phyloP scores from a whole-genome alignment of 2,888 invertebrate species.

The Polyploca ridens region DNA sequence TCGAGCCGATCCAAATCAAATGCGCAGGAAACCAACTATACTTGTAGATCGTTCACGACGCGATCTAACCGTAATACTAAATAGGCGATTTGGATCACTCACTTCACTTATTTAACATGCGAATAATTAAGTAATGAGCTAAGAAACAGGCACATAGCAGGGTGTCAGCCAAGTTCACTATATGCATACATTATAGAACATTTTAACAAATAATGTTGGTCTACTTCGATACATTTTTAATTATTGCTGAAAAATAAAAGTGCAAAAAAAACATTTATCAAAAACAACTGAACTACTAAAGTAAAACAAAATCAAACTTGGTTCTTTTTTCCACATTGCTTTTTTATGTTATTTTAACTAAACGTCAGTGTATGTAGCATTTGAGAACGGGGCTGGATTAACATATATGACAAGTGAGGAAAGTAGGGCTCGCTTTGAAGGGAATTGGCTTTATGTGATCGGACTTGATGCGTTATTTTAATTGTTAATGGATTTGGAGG shows the following conservation, averaged over 20 bases:
- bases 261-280: too few species aligned
- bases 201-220: too few species aligned
- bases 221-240: too few species aligned
- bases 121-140: conserved; percentile 45
- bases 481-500: not conserved
- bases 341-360: not conserved
- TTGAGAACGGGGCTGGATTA: not conserved
- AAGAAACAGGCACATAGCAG: conserved; percentile 5
- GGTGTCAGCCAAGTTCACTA: not conserved
- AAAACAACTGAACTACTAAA: not conserved
- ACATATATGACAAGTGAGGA: conserved; percentile 8
- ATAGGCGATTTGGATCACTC: conserved; percentile 64
- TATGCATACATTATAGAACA: not conserved
- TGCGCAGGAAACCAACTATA: conserved; percentile 70
- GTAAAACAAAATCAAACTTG: not conserved
- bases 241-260: not conserved
- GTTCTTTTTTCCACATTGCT: not conserved
- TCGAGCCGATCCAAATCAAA: conserved; percentile 79
- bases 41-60: conserved; percentile 66
- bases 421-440: conserved; percentile 8
- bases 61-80: conserved; percentile 63
- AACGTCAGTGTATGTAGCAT: not conserved
- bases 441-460: conserved; percentile 5
- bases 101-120: conserved; percentile 33
- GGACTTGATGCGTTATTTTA: not conserved